Base-by-base conservation (phyloP, 2,888 invertebrate genomes). In the Thereva unica region DNA sequence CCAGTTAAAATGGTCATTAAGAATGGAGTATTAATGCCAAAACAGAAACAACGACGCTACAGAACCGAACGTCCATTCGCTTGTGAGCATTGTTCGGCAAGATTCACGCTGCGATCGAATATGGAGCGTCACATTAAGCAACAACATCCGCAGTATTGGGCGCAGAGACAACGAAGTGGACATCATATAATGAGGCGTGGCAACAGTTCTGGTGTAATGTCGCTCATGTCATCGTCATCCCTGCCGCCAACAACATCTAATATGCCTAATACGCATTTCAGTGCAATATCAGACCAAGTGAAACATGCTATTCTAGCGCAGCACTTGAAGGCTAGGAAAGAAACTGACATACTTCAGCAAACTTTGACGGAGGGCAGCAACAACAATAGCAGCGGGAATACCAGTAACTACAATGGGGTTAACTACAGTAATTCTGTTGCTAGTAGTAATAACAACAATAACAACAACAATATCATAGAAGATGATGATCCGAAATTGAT, bases 101-200 rank as follows among this genome's bases (percentile, higher is more conserved):
- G 92, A 63, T 96, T 96, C 75, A 95, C 95, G 0, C 82, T 95
- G 8, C 85, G 93, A n/a, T 94, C 94, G 7, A 95, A 96, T 74
- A 95, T 95, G 93, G 95, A 95, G 78, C 85, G 95, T 0, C 96
- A 96, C 74, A 92, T 95, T 3, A 95, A 95, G 76, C 94, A 95
- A 74, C 95, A 95, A 73, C 96, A 96, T 82, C 95, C 95, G 0
- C 91, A 93, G 70, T 90, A 87, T 76, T 95, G 94, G 90, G 91
- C 91, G 63, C 90, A 92, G 71, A 83, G 92, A 47, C 89, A 92
- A 73, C 81, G 88, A 37, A 84, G 84, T 3, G 85, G 85, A 0
- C 84, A 86, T 50, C 80, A 79, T 53, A 75, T 79, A 41, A 76
- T 81, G 76, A 77, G 73, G n/a, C 69, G 81, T 4, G 75, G 76